Conservation (phyloP, 2,113 vertebrate species). For the Benitochromis conjunctus region DNA sequence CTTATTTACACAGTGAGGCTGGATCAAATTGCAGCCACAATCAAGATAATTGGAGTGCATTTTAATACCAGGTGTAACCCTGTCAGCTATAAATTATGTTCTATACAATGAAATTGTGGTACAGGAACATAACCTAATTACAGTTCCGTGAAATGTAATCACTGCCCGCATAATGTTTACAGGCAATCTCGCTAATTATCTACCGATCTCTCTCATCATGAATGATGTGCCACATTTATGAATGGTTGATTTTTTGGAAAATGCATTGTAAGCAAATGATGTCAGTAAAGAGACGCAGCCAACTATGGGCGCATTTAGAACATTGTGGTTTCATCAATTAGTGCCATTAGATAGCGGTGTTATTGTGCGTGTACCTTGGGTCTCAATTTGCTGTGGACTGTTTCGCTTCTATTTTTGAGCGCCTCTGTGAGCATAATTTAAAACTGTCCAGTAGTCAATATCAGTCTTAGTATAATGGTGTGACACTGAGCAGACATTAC, state of each 20-base stretch:
- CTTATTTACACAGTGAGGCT: background rate
- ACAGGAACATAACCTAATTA: background rate
- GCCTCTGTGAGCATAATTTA: background rate
- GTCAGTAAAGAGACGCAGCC: background rate
- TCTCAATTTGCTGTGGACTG: background rate
- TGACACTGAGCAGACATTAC: background rate
- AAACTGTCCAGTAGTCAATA: background rate
- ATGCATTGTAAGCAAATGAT: background rate
- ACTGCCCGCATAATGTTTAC: background rate
- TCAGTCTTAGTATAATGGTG: background rate
- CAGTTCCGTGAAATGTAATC: background rate
- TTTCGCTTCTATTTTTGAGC: background rate
- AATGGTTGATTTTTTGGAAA: background rate
- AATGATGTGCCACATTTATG: background rate
- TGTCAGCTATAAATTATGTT: background rate
- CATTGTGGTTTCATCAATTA: background rate
- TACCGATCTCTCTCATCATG: background rate
- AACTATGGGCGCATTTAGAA: background rate
- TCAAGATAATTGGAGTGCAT: background rate
- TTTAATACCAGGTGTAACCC: background rate
- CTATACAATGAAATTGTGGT: background rate
- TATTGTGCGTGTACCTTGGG: background rate
- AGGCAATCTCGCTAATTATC: background rate
- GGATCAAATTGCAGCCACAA: background rate
- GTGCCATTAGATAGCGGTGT: background rate